Evolutionary conservation across 1,140 invertebrate genomes (phyloP), one percentile per base, ranked within the genome.

Genomic region (Leptinotarsa lineolata): DNA sequence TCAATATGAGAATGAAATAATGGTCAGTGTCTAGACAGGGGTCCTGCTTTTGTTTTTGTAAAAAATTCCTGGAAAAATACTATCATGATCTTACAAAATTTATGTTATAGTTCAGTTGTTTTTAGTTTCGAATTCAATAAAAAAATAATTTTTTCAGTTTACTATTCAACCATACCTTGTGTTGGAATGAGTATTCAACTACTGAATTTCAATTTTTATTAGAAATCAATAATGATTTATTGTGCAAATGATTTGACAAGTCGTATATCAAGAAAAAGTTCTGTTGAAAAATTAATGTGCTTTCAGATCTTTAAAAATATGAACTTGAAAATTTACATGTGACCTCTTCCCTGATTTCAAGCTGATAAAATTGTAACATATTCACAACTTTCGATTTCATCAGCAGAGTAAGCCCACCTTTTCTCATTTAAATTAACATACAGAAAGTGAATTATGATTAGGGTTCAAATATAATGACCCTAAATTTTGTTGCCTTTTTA

Each of bases 251-350:
- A 22, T 63, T 63, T 63, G 61, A 63, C 15, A 63, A 30, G 61
- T 63, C 24, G 61, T 22, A 63, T 63, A 63, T 63, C 61, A 63
- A 63, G 61, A 63, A 63, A 63, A 63, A 63, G 20, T 54, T 18
- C 16, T 54, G 3, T 39, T 39, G 11, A 39, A 39, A 39, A 39
- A 39, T 39, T 39, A 11, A 11, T 39, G 8, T 39, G 11, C 2
- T 39, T 39, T 8, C 8, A 39, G 30, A 39, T 39, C 30, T 39
- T 11, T 39, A 39, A 11, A 11, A 39, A 39, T 39, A 11, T 39
- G 30, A 39, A 39, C 2, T 39, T 39, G 4, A 54, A 16, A 16
- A 1, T 54, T 18, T 54, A 5, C 2, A n/a, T 16, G 48, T 4
- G 48, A 54, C 16, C 48, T 54, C 48, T n/a, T 54, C 48, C n/a